Evolutionary conservation across 2,888 invertebrate species (phyloP), one percentile per base, ranked within the genome.

Genomic region (Cenopis cana): DNA sequence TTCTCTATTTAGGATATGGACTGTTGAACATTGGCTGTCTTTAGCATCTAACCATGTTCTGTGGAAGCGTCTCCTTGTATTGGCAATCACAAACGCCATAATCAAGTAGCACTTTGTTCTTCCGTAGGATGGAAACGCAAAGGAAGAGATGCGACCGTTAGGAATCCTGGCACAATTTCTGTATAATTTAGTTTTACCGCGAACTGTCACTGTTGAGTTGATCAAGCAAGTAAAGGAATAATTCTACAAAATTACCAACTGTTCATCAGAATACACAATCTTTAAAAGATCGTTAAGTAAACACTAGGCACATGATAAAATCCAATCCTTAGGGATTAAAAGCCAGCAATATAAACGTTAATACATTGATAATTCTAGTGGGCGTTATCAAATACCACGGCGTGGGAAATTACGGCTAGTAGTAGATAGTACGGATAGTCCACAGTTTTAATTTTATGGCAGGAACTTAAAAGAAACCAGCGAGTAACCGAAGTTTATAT

Each of bases 21-120:
- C 46, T n/a, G 12, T 41, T 46, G 46, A 46, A 46, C 46, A 46
- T 46, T 46, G n/a, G 46, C 46, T 46, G n/a, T 46, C n/a, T 46
- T 41, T 46, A n/a, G 41, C 41, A n/a, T 46, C 6, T 46, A 4
- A 41, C 14, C 41, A 5, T 33, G 33, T 33, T 8, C 6, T 38
- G 38, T 38, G 38, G 38, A 3, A 38, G 38, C 12, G 41, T 14
- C 14, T 11, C 12, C 5, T 41, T 41, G 41, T n/a, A n/a, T n/a
- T n/a, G n/a, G n/a, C n/a, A n/a, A n/a, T n/a, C n/a, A n/a, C n/a
- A n/a, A n/a, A n/a, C n/a, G n/a, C n/a, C n/a, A n/a, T n/a, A n/a
- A n/a, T n/a, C n/a, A n/a, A n/a, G n/a, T n/a, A n/a, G n/a, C n/a
- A n/a, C n/a, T n/a, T 38, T 38, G 12, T 4, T 38, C 12, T 3